Base-by-base conservation (phyloP, 2,888 invertebrate species). In the Dorcus hopei region DNA sequence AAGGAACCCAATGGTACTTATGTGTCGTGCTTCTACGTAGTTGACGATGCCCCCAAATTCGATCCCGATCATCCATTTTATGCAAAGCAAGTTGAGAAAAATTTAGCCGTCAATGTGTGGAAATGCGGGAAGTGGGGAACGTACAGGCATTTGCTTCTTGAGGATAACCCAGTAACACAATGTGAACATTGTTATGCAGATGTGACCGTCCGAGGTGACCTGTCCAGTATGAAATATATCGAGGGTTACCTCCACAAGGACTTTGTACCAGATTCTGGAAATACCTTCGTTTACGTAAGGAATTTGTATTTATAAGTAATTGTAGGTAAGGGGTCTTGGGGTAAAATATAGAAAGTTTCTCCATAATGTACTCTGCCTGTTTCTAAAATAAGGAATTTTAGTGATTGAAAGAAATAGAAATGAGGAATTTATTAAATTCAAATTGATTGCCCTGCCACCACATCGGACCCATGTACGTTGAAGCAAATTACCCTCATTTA, bases 151-250 rank as follows among this genome's bases (percentile, higher is more conserved):
- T 38, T 67, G 4, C 45, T 54, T 1, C 45, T 63, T n/a, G 47
- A 60, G 3, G 38, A 43, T 3, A 38, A 14, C 0, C 14, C 41
- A 7, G 77, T 76, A 0, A 76, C 80, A 0, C 70, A 75, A 0
- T 80, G 77, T 9, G 81, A 84, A 61, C 91, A 94, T 73, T 89
- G 87, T 0, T 92, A 85, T 74, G 87, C 89, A 4, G 91, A 93
- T 76, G 87, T 89, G 0, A 68, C 85, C 16, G 87, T 88, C 1
- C 84, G 89, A 48, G 95, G 95, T 54, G 95, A 97, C 74, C 80
- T 97, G 52, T 88, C 91, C 0, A 88, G 91, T 0, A 73, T 97
- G 49, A 81, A 79, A 5, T 93, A 93, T 92, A 77, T 93, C n/a
- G 87, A 95, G 75, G 89, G 89, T 39, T 47, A n/a, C 38, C 5